Evolutionary conservation across 2,113 vertebrate species (phyloP), one percentile per base, ranked within the genome.

Genomic region (Ophiodon elongatus): DNA sequence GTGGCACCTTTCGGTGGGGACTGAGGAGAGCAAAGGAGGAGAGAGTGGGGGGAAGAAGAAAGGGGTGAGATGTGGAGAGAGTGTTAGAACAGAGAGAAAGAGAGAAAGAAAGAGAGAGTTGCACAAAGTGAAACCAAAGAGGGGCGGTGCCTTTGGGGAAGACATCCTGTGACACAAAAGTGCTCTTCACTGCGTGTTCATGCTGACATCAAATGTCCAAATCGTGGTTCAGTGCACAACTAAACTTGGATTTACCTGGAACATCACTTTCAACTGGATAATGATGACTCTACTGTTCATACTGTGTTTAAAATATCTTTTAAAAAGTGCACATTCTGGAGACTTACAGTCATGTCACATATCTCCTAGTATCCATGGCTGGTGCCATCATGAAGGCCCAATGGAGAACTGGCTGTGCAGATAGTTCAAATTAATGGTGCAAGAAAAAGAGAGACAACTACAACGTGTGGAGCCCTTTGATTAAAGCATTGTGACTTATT

Each of bases 1-100:
- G 98, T 98, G 97, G 98, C 97, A 98, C 97, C 97, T 99, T 99
- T 99, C 95, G 98, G 98, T 98, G 98, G 97, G 97, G 98, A 99
- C 97, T 99, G 97, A 89, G 91, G 92, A 89, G 97, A 96, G 97
- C 94, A 96, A 95, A 96, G 96, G 96, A 96, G 23, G 96, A 97
- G 90, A 96, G 96, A 97, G 97, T 83, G 88, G 43, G 88, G 87
- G 79, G 52, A 6, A 35, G 67, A 27, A 86, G 80, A 64, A 74
- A 76, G 76, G 83, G 70, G 90, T 75, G 56, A 90, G 78, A 89
- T 33, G 91, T 89, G 90, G 89, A 92, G 87, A 93, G 35, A 92
- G 90, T 91, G 91, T 93, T 91, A 93, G 91, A 85, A 75, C 3
- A 84, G 79, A 86, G 67, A 87, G 73, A 83, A 33, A 76, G 27